A percentile compares a stretch with the other conserved stretches of the same genome.
Evolutionary conservation across 1,140 invertebrate genomes (phyloP).

Genomic region (Diprion similis): DNA sequence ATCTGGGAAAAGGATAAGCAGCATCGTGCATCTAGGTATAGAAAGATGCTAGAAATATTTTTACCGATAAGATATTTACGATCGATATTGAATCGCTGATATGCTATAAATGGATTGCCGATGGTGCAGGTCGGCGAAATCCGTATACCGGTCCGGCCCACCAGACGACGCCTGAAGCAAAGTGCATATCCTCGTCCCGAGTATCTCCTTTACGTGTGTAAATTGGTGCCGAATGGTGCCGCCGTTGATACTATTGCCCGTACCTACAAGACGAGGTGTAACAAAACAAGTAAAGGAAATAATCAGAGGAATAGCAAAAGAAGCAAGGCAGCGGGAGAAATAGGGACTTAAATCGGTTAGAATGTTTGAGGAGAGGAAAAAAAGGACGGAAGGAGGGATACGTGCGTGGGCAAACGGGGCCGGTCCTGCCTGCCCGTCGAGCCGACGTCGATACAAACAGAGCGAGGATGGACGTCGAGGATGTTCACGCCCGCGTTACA

Average conservation of each 20-base stretch:
- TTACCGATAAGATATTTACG: not conserved
- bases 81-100: not conserved
- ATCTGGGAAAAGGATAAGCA: not conserved
- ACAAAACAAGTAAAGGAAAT: not conserved
- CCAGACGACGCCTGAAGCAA: not conserved
- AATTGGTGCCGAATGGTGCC: constrained; percentile 1
- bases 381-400: not conserved
- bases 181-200: constrained; percentile 6
- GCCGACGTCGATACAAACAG: not conserved
- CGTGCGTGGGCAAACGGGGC: not conserved
- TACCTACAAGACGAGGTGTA: not conserved
- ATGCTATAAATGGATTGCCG: not conserved
- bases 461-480: not conserved
- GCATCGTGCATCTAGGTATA: not conserved
- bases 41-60: not conserved
- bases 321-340: not conserved
- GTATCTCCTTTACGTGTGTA: not conserved
- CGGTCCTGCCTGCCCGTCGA: not conserved
- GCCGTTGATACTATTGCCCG: not conserved
- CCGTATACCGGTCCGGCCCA: constrained; percentile 1
- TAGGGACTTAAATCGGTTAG: not conserved
- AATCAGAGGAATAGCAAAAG: constrained; percentile 1
- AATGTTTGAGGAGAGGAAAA: no score
- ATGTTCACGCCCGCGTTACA: constrained; percentile 6
- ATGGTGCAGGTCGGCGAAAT: not conserved